Evolutionary conservation across 2,888 invertebrate genomes (phyloP).

Genomic region (Ditula angustiorana): DNA sequence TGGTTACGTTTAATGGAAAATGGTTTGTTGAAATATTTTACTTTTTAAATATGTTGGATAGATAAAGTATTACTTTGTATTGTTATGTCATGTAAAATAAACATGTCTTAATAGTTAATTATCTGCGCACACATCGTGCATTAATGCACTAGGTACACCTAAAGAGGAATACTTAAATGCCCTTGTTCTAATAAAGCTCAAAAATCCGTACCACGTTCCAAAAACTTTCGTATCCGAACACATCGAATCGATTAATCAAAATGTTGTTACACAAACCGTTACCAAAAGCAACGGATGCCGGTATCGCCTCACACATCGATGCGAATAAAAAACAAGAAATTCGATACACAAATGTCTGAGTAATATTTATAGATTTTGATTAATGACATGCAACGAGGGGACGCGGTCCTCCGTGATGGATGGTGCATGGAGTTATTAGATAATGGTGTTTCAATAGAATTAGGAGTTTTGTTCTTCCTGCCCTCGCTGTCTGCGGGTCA

Average conservation of each 20-base stretch:
- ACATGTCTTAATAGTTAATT: no score
- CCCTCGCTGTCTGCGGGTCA: conserved; percentile 59
- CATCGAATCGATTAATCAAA: conserved; percentile 34
- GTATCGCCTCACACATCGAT: conserved; percentile 32
- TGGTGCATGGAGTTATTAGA: conserved; percentile 77
- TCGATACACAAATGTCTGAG: conserved; percentile 77
- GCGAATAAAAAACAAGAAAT: conserved; percentile 52
- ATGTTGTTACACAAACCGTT: conserved; percentile 38
- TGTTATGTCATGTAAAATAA: no score
- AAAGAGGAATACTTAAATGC: no score
- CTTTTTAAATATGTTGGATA: no score
- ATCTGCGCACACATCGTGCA: no score
- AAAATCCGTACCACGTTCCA: background rate
- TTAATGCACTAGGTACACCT: no score
- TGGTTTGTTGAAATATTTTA: no score
- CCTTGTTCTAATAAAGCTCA: no score
- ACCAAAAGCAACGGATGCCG: conserved; percentile 22
- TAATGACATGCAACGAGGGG: conserved; percentile 79
- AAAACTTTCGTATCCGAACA: conserved; percentile 27
- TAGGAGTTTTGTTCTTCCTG: conserved; percentile 79
- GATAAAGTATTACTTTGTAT: no score
- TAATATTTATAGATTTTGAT: conserved; percentile 83
- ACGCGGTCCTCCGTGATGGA: conserved; percentile 77
- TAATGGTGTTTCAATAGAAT: conserved; percentile 84
- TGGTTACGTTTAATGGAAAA: no score